phyloP scores from a whole-genome alignment of 2,888 invertebrate species.

The Molorchus minor region DNA sequence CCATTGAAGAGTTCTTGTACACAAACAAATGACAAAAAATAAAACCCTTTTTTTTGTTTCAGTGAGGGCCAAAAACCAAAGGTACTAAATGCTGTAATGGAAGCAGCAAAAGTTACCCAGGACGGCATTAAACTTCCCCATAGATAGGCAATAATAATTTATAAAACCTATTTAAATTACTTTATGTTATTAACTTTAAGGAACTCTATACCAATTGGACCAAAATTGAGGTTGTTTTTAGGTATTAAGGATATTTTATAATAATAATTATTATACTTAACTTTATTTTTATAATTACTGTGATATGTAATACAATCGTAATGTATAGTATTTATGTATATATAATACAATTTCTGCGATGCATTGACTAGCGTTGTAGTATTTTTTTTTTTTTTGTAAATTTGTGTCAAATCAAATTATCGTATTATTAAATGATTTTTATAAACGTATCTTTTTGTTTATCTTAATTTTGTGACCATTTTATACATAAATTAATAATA shows the following conservation, averaged over 20 bases:
- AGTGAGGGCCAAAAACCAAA: conserved; percentile 60
- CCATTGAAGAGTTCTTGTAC: no score
- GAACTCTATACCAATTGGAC: conserved; percentile 37
- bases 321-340: conserved; percentile 46
- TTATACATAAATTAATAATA: no score
- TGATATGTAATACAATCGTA: conserved; percentile 49
- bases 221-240: conserved; percentile 40
- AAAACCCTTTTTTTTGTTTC: no score
- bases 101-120: conserved; percentile 31
- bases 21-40: conserved; percentile 10
- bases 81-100: conserved; percentile 45
- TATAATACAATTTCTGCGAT: conserved; percentile 34
- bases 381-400: conserved; percentile 39
- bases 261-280: no score
- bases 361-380: conserved; percentile 23
- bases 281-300: conserved; percentile 46
- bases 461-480: no score
- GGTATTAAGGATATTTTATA: conserved; percentile 23
- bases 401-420: conserved; percentile 45
- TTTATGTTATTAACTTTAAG: conserved; percentile 14
- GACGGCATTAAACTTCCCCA: conserved; percentile 38
- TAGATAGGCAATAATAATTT: conserved; percentile 35
- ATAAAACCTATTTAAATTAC: conserved; percentile 35
- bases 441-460: no score
- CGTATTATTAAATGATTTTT: no score